These are phyloP conservation scores for Trochalopteron elliotii DNA, from an alignment of 2,113 vertebrate genomes.

Conservation along the genomic window DNA sequence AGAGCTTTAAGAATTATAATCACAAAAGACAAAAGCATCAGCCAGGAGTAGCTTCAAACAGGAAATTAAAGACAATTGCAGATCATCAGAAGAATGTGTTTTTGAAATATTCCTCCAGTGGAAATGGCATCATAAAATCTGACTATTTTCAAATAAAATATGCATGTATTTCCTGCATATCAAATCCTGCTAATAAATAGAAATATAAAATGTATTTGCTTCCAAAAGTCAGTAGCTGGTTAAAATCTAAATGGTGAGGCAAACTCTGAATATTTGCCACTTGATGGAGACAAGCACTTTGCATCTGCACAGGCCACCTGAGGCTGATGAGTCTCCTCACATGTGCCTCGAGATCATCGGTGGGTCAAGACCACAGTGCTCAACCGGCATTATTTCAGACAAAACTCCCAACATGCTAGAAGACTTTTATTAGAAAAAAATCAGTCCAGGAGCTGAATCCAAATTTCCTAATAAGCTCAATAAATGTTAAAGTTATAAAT, in stretches of 20 bases:
- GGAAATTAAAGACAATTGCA: neutral
- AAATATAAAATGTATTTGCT: neutral
- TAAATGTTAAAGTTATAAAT: neutral
- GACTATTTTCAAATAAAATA: neutral
- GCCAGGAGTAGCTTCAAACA: neutral
- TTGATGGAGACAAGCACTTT: neutral
- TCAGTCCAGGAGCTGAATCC: neutral
- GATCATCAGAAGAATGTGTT: neutral
- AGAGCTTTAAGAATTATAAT: neutral
- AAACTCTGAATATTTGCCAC: neutral
- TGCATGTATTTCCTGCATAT: neutral
- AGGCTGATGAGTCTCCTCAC: neutral
- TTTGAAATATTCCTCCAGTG: neutral
- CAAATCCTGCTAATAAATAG: neutral
- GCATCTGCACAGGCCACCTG: neutral
- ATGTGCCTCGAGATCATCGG: neutral
- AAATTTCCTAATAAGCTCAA: neutral
- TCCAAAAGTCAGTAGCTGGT: neutral
- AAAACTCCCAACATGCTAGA: neutral
- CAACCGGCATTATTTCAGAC: neutral
- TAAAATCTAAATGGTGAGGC: neutral
- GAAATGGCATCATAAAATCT: neutral
- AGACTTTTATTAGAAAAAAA: neutral
- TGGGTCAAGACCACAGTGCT: rapidly evolving
- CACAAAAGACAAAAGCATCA: neutral